Evolutionary conservation across 2,888 invertebrate genomes (phyloP).

Genomic region (Nymphalis c-album): DNA sequence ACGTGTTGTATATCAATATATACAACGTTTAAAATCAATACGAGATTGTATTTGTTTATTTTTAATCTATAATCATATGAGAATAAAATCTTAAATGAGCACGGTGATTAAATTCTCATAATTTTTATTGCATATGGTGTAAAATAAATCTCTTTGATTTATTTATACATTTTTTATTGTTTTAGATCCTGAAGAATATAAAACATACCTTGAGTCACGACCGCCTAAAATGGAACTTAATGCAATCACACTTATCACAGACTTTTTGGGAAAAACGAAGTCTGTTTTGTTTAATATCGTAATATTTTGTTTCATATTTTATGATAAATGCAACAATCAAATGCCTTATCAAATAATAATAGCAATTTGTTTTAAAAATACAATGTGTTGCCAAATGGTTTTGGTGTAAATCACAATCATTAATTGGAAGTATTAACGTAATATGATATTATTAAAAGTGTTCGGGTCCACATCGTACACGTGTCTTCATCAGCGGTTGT

Average conservation of each 20-base stretch:
- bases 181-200: constrained; percentile 81
- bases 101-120: neutral
- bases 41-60: too few relatives aligned
- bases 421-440: neutral
- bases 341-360: neutral
- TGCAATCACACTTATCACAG: constrained; percentile 82
- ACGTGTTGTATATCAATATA: too few relatives aligned
- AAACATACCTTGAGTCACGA: constrained; percentile 83
- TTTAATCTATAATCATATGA: too few relatives aligned
- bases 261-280: constrained; percentile 81
- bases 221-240: constrained; percentile 85
- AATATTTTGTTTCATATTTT: neutral
- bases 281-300: constrained; percentile 43
- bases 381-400: neutral
- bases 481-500: constrained; percentile 84
- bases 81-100: too few relatives aligned
- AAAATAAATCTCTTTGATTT: neutral
- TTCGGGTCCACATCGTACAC: constrained; percentile 85
- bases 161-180: constrained; percentile 24
- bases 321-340: neutral
- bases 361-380: neutral
- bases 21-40: too few relatives aligned
- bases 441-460: constrained; percentile 57
- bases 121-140: neutral
- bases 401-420: neutral